Evolutionary conservation across 2,888 invertebrate species (phyloP).

Genomic region (Aromia moschata): DNA sequence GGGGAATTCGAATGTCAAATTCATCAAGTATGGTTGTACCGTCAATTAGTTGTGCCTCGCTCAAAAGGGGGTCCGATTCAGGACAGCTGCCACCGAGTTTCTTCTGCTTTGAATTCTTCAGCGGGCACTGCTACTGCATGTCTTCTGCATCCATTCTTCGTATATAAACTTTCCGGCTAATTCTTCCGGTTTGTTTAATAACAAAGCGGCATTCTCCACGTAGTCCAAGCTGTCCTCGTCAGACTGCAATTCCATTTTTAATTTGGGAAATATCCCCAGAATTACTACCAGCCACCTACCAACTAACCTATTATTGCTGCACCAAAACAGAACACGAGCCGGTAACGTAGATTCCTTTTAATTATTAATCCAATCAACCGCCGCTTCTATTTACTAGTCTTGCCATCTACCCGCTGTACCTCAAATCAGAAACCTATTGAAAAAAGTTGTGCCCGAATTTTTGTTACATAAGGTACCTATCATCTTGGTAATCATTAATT

Average conservation of each 20-base stretch:
- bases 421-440: too few species aligned
- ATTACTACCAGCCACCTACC: background rate
- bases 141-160: too few species aligned
- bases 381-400: background rate
- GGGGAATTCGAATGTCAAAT: constrained; percentile 14
- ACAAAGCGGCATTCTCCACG: constrained; percentile 6
- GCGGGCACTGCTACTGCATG: too few species aligned
- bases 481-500: too few species aligned
- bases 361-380: too few species aligned
- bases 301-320: background rate
- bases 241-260: constrained; percentile 11
- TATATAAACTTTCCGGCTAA: too few species aligned
- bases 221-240: constrained; percentile 14
- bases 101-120: background rate
- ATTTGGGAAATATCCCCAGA: background rate
- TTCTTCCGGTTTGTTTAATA: too few species aligned
- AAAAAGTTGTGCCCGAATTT: background rate
- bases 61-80: constrained; percentile 22
- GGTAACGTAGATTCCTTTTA: background rate
- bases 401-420: too few species aligned
- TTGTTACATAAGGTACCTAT: background rate
- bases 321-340: background rate
- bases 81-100: background rate
- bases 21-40: constrained; percentile 10
- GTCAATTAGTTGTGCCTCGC: constrained; percentile 23